Percentiles rank a stretch among this genome's conserved stretches.
phyloP scores from a whole-genome alignment of 2,113 vertebrate genomes.

The Gnathonemus longibarbis region DNA sequence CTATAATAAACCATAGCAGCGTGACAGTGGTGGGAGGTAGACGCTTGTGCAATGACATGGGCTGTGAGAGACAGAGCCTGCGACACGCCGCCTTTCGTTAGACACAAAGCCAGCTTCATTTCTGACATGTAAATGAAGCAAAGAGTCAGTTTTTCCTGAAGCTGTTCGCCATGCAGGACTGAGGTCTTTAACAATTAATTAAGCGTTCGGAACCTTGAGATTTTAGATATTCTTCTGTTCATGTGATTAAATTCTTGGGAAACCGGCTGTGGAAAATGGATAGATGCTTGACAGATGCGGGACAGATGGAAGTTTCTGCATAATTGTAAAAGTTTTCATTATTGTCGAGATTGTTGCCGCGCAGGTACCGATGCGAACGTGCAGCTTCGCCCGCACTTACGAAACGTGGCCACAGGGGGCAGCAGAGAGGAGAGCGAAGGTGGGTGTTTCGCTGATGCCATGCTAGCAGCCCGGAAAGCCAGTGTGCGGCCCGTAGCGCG shows the following conservation, averaged over 20 bases:
- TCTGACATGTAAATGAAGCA: not conserved
- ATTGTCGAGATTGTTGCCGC: not conserved
- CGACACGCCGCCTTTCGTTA: not conserved
- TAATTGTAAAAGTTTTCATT: not conserved
- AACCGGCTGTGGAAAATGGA: not conserved
- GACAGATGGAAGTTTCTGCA: not conserved
- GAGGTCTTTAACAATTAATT: not conserved
- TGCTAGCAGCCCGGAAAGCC: not conserved
- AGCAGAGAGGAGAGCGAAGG: not conserved
- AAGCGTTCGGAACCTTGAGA: not conserved
- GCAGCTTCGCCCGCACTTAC: not conserved
- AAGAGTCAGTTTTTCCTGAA: not conserved
- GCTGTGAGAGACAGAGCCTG: not conserved
- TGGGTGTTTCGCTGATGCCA: slow-evolving; percentile 2
- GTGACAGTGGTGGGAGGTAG: not conserved
- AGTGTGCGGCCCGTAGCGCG: not conserved
- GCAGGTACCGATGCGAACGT: not conserved
- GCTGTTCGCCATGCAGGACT: not conserved
- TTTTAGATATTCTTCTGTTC: not conserved
- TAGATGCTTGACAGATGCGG: not conserved
- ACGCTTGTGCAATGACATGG: not conserved
- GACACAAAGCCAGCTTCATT: not conserved
- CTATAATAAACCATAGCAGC: not conserved
- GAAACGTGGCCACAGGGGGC: not conserved
- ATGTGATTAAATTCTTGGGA: not conserved